Base-by-base conservation (phyloP, 1,140 invertebrate genomes). In the Drosophila saltans region DNA sequence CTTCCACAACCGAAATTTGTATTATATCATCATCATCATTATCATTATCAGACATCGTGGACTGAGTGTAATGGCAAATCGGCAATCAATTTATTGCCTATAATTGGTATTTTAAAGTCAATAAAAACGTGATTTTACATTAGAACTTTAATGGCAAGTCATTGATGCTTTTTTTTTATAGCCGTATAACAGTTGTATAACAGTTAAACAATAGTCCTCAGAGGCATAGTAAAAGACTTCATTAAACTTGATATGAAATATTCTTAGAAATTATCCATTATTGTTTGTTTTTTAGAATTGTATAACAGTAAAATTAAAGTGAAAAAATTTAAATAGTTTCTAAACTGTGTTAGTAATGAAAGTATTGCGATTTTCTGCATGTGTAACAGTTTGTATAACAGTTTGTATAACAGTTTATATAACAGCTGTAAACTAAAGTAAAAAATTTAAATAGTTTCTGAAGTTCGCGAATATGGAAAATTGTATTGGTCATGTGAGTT, bases 171-270 rank as follows among this genome's bases (percentile, higher is more conserved):
- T 16, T 39, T 39, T n/a, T 7, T 56, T 9, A 9, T 28, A 40
- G 6, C n/a, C 6, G n/a, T 40, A 76, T 62, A 67, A 78, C 48
- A 65, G 48, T 57, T 80, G 9, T 57, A 64, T 55, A 52, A 75
- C 57, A 56, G 30, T 48, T 52, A 30, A 55, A 60, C 6, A 4
- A 24, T 26, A 26, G 0, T 7, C 16, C 7, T 26, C 7, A 0
- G 24, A 7, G 21, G 45, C 7, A 3, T 7, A 52, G 10, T 8
- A 43, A n/a, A 43, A 43, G 3, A 43, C n/a, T 16, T 43, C 41
- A n/a, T 43, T 4, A n/a, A 16, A 21, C 16, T 52, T 52, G 21
- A 52, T 10, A 21, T 10, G 8, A 10, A 52, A 21, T 52, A 52
- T 26, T 52, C 9, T 0, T 3, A 52, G 8, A 10, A 10, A 26